These are phyloP conservation scores for Spilosoma lubricipeda DNA, from an alignment of 2,888 invertebrate genomes.

Conservation along the genomic window DNA sequence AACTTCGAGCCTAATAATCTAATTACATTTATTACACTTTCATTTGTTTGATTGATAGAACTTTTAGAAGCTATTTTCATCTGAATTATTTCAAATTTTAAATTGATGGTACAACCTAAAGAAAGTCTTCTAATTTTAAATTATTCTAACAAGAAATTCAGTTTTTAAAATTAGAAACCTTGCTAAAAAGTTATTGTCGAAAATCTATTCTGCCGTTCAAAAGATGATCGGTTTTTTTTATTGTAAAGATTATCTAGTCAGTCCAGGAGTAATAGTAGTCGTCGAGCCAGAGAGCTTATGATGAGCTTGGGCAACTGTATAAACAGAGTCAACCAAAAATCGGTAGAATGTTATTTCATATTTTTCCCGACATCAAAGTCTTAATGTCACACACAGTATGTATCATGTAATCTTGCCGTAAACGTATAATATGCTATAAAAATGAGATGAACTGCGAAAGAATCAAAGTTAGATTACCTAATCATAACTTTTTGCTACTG, in stretches of 20 bases:
- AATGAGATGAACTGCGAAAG: constrained; percentile 10
- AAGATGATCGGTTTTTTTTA: too few species aligned
- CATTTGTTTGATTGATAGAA: too few species aligned
- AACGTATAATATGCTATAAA: constrained; percentile 5
- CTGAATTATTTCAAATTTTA: neutral
- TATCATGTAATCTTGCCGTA: neutral
- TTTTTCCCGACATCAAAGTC: neutral
- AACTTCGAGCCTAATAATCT: too few species aligned
- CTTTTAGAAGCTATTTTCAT: too few species aligned
- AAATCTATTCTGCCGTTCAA: too few species aligned
- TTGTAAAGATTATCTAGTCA: too few species aligned
- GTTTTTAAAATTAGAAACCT: too few species aligned
- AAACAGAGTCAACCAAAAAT: neutral
- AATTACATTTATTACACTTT: too few species aligned
- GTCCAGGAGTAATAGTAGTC: neutral
- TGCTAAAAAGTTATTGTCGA: too few species aligned
- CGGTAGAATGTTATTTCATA: neutral
- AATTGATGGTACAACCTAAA: neutral
- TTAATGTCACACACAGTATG: neutral
- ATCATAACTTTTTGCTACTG: constrained; percentile 13
- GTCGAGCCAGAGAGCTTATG: neutral
- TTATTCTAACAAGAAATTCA: too few species aligned
- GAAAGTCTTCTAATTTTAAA: neutral
- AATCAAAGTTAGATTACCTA: constrained; percentile 14
- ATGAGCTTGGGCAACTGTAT: neutral